Base-by-base conservation (phyloP, 2,888 invertebrate genomes). In the Sphecodes monilicornis region DNA sequence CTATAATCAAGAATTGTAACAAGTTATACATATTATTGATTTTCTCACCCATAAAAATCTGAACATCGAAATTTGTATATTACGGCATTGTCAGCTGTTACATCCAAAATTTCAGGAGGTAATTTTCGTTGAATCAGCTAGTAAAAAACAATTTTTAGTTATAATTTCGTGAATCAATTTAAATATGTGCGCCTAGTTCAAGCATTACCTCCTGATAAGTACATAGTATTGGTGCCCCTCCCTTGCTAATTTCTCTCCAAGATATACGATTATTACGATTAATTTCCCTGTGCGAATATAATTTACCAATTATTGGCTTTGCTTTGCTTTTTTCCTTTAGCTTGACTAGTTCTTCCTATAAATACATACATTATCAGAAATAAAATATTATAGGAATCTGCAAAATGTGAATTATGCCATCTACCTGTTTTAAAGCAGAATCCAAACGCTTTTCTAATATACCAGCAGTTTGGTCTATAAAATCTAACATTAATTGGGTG, bases 41-140 rank as follows among this genome's bases (percentile, higher is more conserved):
- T 41, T 60, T 79, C 86, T 89, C 78, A 93, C 93, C 92, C 91
- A 76, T 92, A 94, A 83, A 92, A 92, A 71, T 94, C 92, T 46
- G 90, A 81, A 41, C 92, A 92, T n/a, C 88, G 90, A 87, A 95
- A 95, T 80, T 89, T 91, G 84, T 95, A 95, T 18, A 90, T 85
- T 29, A 66, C 83, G 16, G 95, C 95, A 87, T 94, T 95, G 26
- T 90, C 85, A 57, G 95, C 90, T 50, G 93, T 93, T 43, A 95
- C 86, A 39, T 91, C 82, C n/a, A 94, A 81, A 39, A 95, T 90
- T 70, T 92, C 90, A 22, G 88, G 87, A 68, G 89, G 72, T 69
- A 89, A 75, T 64, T 75, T 88, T 26, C 66, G 80, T 26, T 84
- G 66, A 13, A 82, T 32, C 71, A 88, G 83, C 86, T 88, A 46